Conservation (phyloP, 2,797 vertebrate species). For the Acanthurus lineatus region DNA sequence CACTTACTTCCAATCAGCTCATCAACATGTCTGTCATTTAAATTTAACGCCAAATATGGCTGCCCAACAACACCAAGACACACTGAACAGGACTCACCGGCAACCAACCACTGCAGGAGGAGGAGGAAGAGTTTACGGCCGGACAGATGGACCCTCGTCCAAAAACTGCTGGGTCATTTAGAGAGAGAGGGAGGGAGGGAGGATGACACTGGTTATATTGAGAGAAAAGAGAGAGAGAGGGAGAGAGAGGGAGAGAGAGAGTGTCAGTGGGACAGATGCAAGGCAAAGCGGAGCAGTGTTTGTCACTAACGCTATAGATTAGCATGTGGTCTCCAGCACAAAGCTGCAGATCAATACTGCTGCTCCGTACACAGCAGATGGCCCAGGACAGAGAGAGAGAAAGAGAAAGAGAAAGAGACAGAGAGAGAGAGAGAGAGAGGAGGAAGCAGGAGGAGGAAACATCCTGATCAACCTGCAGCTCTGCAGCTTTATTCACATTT, state of each 20-base stretch:
- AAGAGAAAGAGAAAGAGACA: slow-evolving; percentile 8
- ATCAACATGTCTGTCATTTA: slow-evolving; percentile 10
- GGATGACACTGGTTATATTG: slow-evolving; percentile 54
- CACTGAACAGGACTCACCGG: slow-evolving; percentile 57
- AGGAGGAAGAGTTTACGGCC: slow-evolving; percentile 54
- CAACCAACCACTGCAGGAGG: slow-evolving; percentile 50
- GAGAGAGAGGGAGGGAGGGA: slow-evolving; percentile 38
- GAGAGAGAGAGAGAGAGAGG: not conserved
- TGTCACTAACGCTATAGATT: slow-evolving; percentile 89
- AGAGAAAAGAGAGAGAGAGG: slow-evolving; percentile 37
- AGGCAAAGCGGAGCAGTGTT: slow-evolving; percentile 79
- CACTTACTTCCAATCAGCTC: not conserved
- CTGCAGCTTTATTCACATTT: slow-evolving; percentile 50
- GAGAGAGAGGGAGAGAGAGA: slow-evolving; percentile 46
- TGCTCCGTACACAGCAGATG: slow-evolving; percentile 88
- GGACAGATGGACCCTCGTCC: slow-evolving; percentile 76
- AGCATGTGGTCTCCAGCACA: slow-evolving; percentile 90
- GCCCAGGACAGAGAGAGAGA: slow-evolving; percentile 72
- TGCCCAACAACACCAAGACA: slow-evolving; percentile 45
- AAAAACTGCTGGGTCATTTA: slow-evolving; percentile 80
- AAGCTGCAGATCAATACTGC: slow-evolving; percentile 90
- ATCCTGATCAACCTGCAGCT: slow-evolving; percentile 31
- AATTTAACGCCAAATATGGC: slow-evolving; percentile 46
- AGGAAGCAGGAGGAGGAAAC: slow-evolving; percentile 37
- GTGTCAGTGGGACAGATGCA: slow-evolving; percentile 84